Base-by-base conservation (phyloP, 2,113 vertebrate species). In the Acrocephalus kingi region DNA sequence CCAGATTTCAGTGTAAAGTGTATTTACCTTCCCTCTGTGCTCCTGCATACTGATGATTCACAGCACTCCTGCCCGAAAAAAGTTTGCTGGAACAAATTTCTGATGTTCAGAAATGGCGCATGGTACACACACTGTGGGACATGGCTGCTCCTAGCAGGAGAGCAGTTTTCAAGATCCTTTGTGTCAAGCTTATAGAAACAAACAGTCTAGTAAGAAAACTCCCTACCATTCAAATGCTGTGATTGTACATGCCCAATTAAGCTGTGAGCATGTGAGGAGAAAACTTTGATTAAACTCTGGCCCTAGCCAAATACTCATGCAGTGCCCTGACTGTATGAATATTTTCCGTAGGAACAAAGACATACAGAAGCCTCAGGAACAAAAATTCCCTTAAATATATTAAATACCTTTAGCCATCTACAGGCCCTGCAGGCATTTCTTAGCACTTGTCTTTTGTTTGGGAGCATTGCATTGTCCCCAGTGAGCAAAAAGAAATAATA, bases 211-310 rank as follows among this genome's bases (percentile, higher is more conserved):
- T 66, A 69, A 88, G 75, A 72, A 91, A 45, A 28, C 5, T 22
- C 21, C 37, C 25, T 30, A 20, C 74, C 0, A 0, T 79, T 93
- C 0, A 0, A 82, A 35, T 85, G 51, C 66, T 77, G 37, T 54
- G 30, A 30, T 71, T 85, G 55, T 89, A 43, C 13, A 13, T 62
- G 48, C 43, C 61, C 58, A 51, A 25, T 79, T 87, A 92, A 78
- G 31, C 41, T 84, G 62, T 81, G 58, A 83, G 37, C 22, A 23
- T 43, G 16, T 39, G 46, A 39, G 33, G 33, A 80, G 43, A 85
- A 95, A 73, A 85, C 37, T 93, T 83, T 33, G 51, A 55, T 90
- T 90, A 83, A 93, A 83, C 33, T 85, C 46, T 74, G 46, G 18
- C 43, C 55, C 7, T 28, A 49, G 25, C 22, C 62, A 73, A 72